A percentile compares a stretch with the other conserved stretches of the same genome.
These are phyloP conservation scores for Mionectes macconnelli DNA, from an alignment of 2,113 vertebrate genomes.

Conservation along the genomic window DNA sequence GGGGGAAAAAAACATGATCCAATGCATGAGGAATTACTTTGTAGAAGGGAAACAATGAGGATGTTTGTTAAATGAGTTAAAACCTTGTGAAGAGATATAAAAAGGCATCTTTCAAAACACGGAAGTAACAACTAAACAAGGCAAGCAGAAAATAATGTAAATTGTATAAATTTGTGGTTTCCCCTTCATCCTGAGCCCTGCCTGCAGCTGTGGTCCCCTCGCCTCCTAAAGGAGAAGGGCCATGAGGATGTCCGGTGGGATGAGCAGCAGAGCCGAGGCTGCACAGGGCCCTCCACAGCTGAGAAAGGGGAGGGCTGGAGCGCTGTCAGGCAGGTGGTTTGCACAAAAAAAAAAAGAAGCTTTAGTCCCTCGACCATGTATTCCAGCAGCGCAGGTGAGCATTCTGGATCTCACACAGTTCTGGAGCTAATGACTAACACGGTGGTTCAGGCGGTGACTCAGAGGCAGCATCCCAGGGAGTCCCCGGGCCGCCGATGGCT, in stretches of 20 bases:
- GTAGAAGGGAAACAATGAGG: neutral
- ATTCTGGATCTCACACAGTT: neutral
- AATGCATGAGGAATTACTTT: neutral
- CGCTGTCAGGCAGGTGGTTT: neutral
- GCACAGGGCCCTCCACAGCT: neutral
- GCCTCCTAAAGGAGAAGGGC: neutral
- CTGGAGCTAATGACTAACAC: neutral
- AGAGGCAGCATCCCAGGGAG: neutral
- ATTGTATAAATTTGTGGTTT: slow-evolving; percentile 26
- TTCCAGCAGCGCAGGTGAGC: neutral
- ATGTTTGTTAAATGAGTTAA: neutral
- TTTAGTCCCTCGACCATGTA: neutral
- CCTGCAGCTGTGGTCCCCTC: neutral
- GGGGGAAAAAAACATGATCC: neutral
- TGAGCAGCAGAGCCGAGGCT: neutral
- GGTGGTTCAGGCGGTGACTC: neutral
- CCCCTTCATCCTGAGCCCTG: neutral
- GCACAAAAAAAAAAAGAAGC: neutral
- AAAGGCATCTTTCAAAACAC: slow-evolving; percentile 15
- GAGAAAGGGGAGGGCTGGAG: accelerated
- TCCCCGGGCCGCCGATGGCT: neutral
- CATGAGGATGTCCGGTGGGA: neutral
- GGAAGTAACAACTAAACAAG: slow-evolving; percentile 31
- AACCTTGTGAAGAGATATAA: neutral
- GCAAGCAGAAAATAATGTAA: slow-evolving; percentile 16